phyloP scores from a whole-genome alignment of 2,113 vertebrate species.

The Hucho hucho region DNA sequence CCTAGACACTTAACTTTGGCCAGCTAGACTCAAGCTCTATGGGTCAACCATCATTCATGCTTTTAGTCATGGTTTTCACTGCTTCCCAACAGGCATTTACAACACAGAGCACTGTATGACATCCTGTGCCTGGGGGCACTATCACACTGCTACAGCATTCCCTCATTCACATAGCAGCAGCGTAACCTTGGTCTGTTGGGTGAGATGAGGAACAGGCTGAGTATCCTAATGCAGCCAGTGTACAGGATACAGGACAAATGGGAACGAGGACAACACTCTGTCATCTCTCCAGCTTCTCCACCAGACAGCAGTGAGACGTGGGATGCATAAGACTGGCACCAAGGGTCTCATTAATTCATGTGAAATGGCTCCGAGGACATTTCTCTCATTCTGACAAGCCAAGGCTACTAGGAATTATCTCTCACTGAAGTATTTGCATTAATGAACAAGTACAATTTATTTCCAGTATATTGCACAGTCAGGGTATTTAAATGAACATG shows the following conservation, averaged over 20 bases:
- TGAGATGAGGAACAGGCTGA: not conserved
- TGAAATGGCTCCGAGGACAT: not conserved
- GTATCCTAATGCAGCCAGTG: not conserved
- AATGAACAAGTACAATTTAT: conserved; percentile 42
- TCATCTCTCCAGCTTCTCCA: not conserved
- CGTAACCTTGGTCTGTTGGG: not conserved
- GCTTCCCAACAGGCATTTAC: no score
- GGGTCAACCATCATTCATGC: not conserved
- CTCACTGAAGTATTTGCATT: conserved; percentile 42
- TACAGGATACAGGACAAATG: not conserved
- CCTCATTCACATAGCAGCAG: not conserved
- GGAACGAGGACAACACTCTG: not conserved
- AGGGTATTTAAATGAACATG: not conserved
- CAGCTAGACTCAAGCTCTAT: not conserved
- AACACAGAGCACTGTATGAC: not conserved
- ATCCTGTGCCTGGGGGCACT: not conserved
- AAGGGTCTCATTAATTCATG: not conserved
- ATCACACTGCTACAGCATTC: not conserved
- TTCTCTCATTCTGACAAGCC: not conserved
- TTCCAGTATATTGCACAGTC: not conserved
- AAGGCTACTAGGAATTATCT: conserved; percentile 13
- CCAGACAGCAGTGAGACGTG: not conserved
- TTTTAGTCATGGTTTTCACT: not conserved
- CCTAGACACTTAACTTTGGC: not conserved
- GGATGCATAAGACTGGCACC: not conserved